Percentiles rank a stretch among this genome's conserved stretches.
Conservation (phyloP, 2,888 invertebrate species). For the Cephonodes hylas region DNA sequence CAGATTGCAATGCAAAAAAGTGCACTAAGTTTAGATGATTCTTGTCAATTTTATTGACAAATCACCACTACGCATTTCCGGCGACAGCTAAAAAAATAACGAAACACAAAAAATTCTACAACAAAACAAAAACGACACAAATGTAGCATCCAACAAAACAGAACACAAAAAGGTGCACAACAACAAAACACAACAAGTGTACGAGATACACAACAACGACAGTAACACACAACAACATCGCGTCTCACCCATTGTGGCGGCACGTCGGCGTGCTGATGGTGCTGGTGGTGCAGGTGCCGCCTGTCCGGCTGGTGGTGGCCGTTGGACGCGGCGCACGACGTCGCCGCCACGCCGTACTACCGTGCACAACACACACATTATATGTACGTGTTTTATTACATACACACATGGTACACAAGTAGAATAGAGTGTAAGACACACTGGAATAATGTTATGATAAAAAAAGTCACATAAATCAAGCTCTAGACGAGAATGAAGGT, state of each 20-base stretch:
- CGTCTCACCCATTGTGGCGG: constrained; percentile 68
- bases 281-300: constrained; percentile 63
- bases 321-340: constrained; percentile 74
- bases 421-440: not conserved
- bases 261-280: constrained; percentile 76
- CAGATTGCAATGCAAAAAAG: too few species aligned
- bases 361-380: constrained; percentile 21
- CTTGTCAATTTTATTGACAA: too few species aligned
- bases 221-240: constrained; percentile 19
- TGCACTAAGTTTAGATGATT: too few species aligned
- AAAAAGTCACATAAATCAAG: not conserved
- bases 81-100: not conserved
- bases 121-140: not conserved
- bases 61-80: too few species aligned
- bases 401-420: not conserved
- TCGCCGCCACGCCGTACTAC: constrained; percentile 79
- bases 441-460: not conserved
- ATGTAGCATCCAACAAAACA: not conserved
- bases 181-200: constrained; percentile 13
- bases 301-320: constrained; percentile 74
- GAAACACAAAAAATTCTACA: not conserved
- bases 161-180: constrained; percentile 15
- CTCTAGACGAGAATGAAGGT: too few species aligned
- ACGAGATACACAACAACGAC: constrained; percentile 16
- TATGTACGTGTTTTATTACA: not conserved